Conservation (phyloP, 2,888 invertebrate species). For the Lissonota sp. region DNA sequence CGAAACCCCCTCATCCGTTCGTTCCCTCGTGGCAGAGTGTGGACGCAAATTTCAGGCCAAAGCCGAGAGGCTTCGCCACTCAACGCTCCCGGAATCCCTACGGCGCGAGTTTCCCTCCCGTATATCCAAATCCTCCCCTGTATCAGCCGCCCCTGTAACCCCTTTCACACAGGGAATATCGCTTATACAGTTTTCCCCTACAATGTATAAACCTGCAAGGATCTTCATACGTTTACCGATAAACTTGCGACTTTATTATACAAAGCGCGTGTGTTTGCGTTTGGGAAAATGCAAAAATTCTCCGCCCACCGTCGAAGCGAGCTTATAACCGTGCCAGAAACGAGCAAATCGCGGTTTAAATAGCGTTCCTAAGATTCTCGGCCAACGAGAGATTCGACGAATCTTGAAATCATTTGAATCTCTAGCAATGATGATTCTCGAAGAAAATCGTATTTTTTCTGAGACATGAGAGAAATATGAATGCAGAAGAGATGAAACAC, state of each 20-base stretch:
- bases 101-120: not conserved
- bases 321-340: not conserved
- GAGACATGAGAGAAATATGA: too few relatives aligned
- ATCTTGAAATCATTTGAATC: too few relatives aligned
- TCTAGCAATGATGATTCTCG: too few relatives aligned
- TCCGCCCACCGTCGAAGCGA: not conserved
- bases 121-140: not conserved
- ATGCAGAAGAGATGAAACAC: too few relatives aligned
- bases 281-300: conserved; percentile 7
- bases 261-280: not conserved
- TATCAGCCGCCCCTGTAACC: not conserved
- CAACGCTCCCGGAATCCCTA: conserved; percentile 43
- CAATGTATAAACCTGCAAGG: conserved; percentile 15
- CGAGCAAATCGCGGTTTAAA: too few relatives aligned
- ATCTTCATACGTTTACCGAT: conserved; percentile 25
- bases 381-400: too few relatives aligned
- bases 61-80: conserved; percentile 50
- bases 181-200: not conserved
- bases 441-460: too few relatives aligned
- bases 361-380: too few relatives aligned
- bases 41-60: conserved; percentile 40
- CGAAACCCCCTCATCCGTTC: not conserved
- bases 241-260: conserved; percentile 24
- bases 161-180: not conserved
- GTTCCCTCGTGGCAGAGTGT: conserved; percentile 27